These are phyloP conservation scores for Peromyscus aztecus DNA, from an alignment of 2,797 vertebrate species.

Conservation along the genomic window DNA sequence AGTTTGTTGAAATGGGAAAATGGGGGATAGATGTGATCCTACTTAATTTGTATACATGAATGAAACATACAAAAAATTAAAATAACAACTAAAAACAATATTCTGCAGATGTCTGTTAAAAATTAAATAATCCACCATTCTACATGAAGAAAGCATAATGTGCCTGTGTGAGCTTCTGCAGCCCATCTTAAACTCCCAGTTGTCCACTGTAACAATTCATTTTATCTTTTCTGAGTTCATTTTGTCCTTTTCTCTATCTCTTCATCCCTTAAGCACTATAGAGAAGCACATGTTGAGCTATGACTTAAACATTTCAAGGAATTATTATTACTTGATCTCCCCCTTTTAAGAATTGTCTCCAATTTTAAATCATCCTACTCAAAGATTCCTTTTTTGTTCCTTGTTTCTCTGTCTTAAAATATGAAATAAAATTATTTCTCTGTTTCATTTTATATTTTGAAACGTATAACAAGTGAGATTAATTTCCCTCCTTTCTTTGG, in stretches of 20 bases:
- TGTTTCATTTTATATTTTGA: constrained; percentile 61
- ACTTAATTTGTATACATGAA: background rate
- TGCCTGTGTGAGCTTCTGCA: background rate
- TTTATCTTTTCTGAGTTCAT: background rate
- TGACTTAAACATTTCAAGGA: constrained; percentile 58
- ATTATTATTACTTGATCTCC: constrained; percentile 62
- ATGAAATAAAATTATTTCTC: constrained; percentile 61
- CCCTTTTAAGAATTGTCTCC: constrained; percentile 49
- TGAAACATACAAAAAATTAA: background rate
- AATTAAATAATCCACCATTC: background rate
- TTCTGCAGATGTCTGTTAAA: background rate
- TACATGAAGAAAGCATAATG: background rate
- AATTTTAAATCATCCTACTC: constrained; percentile 38
- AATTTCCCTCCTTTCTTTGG: constrained; percentile 62
- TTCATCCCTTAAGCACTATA: background rate
- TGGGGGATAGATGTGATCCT: background rate
- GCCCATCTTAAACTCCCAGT: background rate
- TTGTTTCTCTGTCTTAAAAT: constrained; percentile 13
- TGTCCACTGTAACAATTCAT: background rate
- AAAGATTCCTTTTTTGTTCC: constrained; percentile 24
- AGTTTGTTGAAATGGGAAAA: background rate
- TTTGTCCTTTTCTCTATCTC: background rate
- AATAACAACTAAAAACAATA: background rate
- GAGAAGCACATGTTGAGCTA: constrained; percentile 22
- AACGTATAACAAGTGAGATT: constrained; percentile 69